phyloP scores from a whole-genome alignment of 2,888 invertebrate genomes.

The Lutraria lutraria region DNA sequence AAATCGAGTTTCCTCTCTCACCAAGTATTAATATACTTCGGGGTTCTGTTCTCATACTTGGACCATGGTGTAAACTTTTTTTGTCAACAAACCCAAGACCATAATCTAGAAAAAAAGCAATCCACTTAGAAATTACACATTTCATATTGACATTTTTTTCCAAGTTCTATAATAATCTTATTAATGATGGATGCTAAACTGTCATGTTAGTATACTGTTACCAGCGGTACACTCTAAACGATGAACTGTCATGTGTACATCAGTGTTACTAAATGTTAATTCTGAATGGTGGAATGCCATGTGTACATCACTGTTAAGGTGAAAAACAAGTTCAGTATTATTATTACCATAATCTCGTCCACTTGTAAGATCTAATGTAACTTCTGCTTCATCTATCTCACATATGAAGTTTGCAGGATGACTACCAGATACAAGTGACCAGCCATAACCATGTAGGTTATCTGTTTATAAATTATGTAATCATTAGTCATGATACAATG shows the following conservation, averaged over 20 bases:
- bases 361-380: slow-evolving; percentile 5
- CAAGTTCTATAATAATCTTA: too few species aligned
- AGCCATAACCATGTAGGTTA: slow-evolving; percentile 44
- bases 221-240: too few species aligned
- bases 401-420: slow-evolving; percentile 61
- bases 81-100: slow-evolving; percentile 89
- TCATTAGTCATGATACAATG: not conserved
- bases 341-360: slow-evolving; percentile 56
- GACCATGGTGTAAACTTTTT: slow-evolving; percentile 94
- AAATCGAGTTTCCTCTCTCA: slow-evolving; percentile 44
- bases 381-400: slow-evolving; percentile 53
- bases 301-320: too few species aligned
- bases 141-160: too few species aligned
- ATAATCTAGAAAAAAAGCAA: slow-evolving; percentile 71
- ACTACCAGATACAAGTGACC: slow-evolving; percentile 63
- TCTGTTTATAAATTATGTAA: not conserved
- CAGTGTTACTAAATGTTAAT: too few species aligned
- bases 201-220: too few species aligned
- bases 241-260: too few species aligned
- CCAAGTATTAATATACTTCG: slow-evolving; percentile 81
- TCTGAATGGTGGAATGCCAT: too few species aligned
- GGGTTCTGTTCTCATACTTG: slow-evolving; percentile 91
- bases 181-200: too few species aligned
- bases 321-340: too few species aligned
- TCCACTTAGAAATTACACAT: too few species aligned